Evolutionary conservation across 1,140 invertebrate genomes (phyloP).

Genomic region (Chionoecetes opilio): DNA sequence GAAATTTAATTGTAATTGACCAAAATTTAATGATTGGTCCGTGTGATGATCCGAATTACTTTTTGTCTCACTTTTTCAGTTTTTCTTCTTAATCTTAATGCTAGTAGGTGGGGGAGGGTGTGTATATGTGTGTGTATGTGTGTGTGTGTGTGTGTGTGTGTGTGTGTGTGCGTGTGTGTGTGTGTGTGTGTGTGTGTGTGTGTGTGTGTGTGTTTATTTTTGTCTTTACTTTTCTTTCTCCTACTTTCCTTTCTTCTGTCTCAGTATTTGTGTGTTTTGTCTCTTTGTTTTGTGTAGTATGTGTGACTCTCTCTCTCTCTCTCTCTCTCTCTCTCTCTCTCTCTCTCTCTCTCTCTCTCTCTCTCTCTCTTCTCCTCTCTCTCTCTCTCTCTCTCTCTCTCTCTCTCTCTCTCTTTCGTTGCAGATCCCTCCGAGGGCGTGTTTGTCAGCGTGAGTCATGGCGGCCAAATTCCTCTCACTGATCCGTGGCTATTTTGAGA

Average conservation of each 20-base stretch:
- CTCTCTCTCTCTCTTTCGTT: constrained; percentile 24
- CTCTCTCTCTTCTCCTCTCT: constrained; percentile 48
- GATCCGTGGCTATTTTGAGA: constrained; percentile 18
- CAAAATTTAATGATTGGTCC: no score
- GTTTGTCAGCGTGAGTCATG: constrained; percentile 27
- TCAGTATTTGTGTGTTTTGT: neutral
- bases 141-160: no score
- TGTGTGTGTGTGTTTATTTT: no score
- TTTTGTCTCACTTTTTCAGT: no score
- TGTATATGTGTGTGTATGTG: no score
- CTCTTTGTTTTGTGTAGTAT: neutral
- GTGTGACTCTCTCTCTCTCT: constrained; percentile 42
- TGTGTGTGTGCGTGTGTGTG: no score
- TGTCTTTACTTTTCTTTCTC: neutral
- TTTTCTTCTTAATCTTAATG: no score
- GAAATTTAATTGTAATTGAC: no score
- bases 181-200: no score
- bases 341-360: constrained; percentile 51
- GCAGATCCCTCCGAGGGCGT: constrained; percentile 20
- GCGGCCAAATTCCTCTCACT: neutral
- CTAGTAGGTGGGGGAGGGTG: no score
- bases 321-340: constrained; percentile 55
- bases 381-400: constrained; percentile 48
- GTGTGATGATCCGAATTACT: no score
- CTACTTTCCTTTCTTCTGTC: neutral